Conservation (phyloP, 2,888 invertebrate species). For the Saturnia japonica region DNA sequence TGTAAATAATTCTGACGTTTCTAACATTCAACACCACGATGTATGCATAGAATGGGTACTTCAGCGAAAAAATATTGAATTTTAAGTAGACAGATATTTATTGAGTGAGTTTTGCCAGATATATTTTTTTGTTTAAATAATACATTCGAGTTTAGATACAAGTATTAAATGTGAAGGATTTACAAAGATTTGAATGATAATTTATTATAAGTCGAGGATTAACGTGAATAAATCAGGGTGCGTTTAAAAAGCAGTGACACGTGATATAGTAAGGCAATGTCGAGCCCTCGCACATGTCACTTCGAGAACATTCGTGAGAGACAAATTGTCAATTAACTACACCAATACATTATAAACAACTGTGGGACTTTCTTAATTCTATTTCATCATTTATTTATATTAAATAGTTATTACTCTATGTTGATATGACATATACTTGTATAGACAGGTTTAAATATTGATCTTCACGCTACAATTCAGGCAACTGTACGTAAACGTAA, state of each 20-base stretch:
- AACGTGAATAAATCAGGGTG: slow-evolving; percentile 57
- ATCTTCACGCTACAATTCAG: no score
- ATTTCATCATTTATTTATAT: slow-evolving; percentile 2
- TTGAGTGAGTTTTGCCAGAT: slow-evolving; percentile 20
- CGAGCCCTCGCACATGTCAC: slow-evolving; percentile 47
- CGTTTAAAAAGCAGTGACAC: slow-evolving; percentile 55
- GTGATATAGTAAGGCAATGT: slow-evolving; percentile 66
- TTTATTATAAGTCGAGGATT: slow-evolving; percentile 54
- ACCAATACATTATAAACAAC: slow-evolving; percentile 48
- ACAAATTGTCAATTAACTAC: slow-evolving; percentile 71
- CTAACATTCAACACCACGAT: slow-evolving; percentile 23
- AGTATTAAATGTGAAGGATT: slow-evolving; percentile 21
- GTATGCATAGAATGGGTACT: slow-evolving; percentile 20
- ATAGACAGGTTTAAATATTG: not conserved
- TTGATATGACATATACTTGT: not conserved
- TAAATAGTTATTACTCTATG: not conserved
- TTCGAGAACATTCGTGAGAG: slow-evolving; percentile 38
- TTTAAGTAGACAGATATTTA: slow-evolving; percentile 23
- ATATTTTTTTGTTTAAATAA: slow-evolving; percentile 12
- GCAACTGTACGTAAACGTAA: no score
- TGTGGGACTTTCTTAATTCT: slow-evolving; percentile 18
- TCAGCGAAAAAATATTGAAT: slow-evolving; percentile 18
- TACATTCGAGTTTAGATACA: slow-evolving; percentile 10
- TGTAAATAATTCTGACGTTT: slow-evolving; percentile 39
- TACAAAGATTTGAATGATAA: slow-evolving; percentile 39